These are phyloP conservation scores for Orientallactaga bullata DNA, from an alignment of 2,113 vertebrate genomes.

Conservation along the genomic window DNA sequence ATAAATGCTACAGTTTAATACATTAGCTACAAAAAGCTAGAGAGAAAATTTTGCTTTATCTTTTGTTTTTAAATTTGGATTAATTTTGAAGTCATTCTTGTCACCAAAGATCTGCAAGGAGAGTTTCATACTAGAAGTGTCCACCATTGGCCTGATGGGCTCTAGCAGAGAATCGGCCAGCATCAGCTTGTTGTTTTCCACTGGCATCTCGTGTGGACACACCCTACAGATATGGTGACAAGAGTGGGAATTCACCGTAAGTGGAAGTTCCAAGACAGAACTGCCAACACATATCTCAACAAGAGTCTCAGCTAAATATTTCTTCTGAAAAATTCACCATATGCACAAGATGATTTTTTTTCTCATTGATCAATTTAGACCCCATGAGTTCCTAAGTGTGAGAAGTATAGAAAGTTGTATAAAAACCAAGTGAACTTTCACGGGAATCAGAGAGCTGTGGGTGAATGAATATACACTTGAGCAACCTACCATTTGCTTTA, in stretches of 20 bases:
- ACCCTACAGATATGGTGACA: background rate
- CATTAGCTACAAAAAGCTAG: background rate
- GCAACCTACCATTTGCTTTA: conserved; percentile 41
- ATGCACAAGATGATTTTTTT: conserved; percentile 35
- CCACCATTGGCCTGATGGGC: conserved; percentile 11
- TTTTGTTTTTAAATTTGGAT: conserved; percentile 56
- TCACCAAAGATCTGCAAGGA: background rate
- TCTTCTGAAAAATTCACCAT: conserved; percentile 8
- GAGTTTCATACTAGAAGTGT: conserved; percentile 32
- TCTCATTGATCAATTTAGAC: conserved; percentile 16
- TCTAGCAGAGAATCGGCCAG: background rate
- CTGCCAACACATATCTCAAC: conserved; percentile 15
- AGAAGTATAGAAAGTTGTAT: conserved; percentile 3
- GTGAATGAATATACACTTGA: conserved; percentile 12
- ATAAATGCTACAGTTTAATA: background rate
- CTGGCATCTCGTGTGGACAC: background rate
- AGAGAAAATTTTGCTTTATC: background rate
- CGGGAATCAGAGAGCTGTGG: conserved; percentile 16
- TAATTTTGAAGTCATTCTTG: conserved; percentile 34
- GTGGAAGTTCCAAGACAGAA: conserved; percentile 2
- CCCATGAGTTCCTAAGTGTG: background rate
- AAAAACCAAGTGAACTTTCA: conserved; percentile 43
- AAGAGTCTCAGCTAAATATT: background rate
- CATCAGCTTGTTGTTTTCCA: background rate
- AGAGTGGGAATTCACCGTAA: background rate